Evolutionary conservation across 1,140 invertebrate genomes (phyloP).

Genomic region (Lanistes nyassanus): DNA sequence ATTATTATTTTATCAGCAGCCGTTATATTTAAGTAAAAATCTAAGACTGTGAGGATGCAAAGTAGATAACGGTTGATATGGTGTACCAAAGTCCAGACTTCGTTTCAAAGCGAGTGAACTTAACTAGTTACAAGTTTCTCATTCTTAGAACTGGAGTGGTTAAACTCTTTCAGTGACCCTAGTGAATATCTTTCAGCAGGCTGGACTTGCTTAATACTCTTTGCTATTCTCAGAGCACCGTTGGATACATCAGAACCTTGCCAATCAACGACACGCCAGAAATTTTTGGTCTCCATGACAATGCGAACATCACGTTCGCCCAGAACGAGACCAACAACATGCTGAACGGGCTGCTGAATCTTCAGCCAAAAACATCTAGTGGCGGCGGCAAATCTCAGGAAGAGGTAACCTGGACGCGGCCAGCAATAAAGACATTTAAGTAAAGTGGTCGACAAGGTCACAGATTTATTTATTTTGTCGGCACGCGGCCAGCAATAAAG

Average conservation of each 20-base stretch:
- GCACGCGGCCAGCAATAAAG: no score
- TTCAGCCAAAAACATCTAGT: slow-evolving; percentile 63
- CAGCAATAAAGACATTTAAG: no score
- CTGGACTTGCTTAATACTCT: background rate
- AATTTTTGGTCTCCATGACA: slow-evolving; percentile 68
- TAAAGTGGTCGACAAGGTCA: no score
- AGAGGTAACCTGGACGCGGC: slow-evolving; percentile 61
- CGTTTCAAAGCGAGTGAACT: no score
- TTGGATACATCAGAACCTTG: slow-evolving; percentile 63
- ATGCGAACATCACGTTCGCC: slow-evolving; percentile 79
- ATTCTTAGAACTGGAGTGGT: background rate
- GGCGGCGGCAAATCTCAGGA: slow-evolving; percentile 65
- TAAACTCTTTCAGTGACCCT: background rate
- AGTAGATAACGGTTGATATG: no score
- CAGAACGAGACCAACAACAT: slow-evolving; percentile 76
- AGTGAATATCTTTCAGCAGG: background rate
- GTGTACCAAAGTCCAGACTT: no score
- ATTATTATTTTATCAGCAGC: no score
- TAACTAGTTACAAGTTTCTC: no score
- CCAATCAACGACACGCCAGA: slow-evolving; percentile 68
- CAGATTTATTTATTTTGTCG: no score
- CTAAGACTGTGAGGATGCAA: background rate
- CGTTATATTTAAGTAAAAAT: no score
- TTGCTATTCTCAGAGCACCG: slow-evolving; percentile 53
- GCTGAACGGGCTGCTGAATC: slow-evolving; percentile 71